A percentile compares a stretch with the other conserved stretches of the same genome.
Conservation (phyloP, 2,113 vertebrate genomes). For the Phyllostomus discolor region DNA sequence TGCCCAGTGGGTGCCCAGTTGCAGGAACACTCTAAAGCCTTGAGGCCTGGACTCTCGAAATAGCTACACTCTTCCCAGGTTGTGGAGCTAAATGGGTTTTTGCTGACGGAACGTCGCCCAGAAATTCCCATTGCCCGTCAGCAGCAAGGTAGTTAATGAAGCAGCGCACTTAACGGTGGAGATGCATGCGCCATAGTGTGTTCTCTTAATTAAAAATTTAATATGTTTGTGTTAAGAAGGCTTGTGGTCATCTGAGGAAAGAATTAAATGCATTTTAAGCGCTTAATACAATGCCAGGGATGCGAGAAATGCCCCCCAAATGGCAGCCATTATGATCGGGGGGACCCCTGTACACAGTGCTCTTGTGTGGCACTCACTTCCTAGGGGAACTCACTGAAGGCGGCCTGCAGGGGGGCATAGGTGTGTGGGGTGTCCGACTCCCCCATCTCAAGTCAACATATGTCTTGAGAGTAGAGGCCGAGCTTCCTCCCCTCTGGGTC, state of each 20-base stretch:
- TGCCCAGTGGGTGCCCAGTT: neutral
- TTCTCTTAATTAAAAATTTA: constrained; percentile 55
- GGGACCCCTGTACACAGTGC: accelerated
- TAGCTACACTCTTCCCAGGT: neutral
- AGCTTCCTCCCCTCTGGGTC: neutral
- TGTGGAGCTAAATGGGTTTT: neutral
- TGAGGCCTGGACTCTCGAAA: neutral
- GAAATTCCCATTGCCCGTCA: neutral
- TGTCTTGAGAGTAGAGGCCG: neutral
- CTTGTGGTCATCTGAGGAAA: neutral
- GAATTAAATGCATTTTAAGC: neutral
- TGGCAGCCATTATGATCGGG: neutral
- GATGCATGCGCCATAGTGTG: neutral
- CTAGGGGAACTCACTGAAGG: neutral
- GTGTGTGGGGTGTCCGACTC: accelerated
- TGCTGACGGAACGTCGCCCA: neutral
- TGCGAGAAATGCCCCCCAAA: neutral
- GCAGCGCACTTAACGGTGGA: neutral
- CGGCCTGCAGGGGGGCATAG: neutral
- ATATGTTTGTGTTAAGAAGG: neutral
- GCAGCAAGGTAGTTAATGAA: constrained; percentile 30
- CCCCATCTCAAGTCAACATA: neutral
- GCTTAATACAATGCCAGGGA: neutral
- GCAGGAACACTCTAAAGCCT: accelerated
- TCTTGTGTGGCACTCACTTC: neutral